phyloP scores from a whole-genome alignment of 2,797 vertebrate species.

The Arnoldichthys spilopterus region DNA sequence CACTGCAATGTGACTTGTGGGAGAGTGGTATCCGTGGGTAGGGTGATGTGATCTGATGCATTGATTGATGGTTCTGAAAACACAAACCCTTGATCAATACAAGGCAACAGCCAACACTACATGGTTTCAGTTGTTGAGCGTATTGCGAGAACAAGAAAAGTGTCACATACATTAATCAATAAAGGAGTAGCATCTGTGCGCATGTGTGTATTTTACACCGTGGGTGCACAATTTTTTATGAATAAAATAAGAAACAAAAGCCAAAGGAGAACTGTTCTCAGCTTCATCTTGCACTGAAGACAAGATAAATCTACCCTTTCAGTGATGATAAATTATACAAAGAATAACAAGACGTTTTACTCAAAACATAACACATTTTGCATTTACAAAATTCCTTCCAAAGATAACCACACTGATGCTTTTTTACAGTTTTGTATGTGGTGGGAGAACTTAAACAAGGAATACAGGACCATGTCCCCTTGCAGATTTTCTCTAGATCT shows the following conservation, averaged over 20 bases:
- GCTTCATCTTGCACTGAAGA: background rate
- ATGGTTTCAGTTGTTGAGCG: background rate
- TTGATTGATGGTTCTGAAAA: constrained; percentile 90
- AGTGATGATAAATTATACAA: background rate
- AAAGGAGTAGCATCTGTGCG: background rate
- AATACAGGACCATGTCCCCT: background rate
- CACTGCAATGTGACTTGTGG: constrained; percentile 84
- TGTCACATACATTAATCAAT: background rate
- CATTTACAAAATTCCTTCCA: background rate
- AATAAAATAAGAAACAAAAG: no score
- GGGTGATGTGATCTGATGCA: constrained; percentile 81
- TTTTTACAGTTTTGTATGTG: background rate
- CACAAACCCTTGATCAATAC: constrained; percentile 22
- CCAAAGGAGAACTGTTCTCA: background rate
- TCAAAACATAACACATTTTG: background rate
- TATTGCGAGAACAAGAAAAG: background rate
- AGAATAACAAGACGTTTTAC: no score
- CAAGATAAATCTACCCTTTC: background rate
- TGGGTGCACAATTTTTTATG: background rate
- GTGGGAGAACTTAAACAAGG: background rate
- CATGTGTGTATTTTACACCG: background rate
- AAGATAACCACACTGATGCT: background rate
- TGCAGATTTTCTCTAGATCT: background rate
- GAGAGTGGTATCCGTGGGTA: constrained; percentile 66
- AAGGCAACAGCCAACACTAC: constrained; percentile 46